Evolutionary conservation across 2,113 vertebrate genomes (phyloP).

Genomic region (Dromaius novaehollandiae): DNA sequence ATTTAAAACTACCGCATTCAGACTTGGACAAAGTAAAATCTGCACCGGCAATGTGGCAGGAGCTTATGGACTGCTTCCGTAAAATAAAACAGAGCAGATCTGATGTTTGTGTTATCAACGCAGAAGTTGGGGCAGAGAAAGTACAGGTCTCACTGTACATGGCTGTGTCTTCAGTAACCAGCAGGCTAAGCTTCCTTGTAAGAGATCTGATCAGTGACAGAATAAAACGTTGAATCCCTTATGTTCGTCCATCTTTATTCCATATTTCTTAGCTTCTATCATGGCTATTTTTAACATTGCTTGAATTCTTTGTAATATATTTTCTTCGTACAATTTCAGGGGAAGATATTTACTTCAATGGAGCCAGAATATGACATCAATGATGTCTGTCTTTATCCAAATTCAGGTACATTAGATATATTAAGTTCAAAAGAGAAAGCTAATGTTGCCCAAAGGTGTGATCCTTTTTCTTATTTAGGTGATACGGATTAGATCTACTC

Average conservation of each 20-base stretch:
- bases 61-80: background rate
- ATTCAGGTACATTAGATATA: constrained; percentile 82
- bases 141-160: background rate
- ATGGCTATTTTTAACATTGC: background rate
- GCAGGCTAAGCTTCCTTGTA: background rate
- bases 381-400: constrained; percentile 92
- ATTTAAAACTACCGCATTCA: background rate
- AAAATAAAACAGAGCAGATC: background rate
- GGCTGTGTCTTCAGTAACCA: background rate
- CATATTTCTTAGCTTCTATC: background rate
- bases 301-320: background rate
- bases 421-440: background rate
- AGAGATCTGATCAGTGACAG: background rate
- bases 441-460: background rate
- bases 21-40: background rate
- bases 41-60: background rate
- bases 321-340: constrained; percentile 78
- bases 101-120: background rate
- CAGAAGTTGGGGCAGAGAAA: background rate
- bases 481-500: background rate
- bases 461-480: background rate
- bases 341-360: constrained; percentile 92
- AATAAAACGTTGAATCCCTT: background rate
- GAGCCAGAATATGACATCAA: constrained; percentile 92
- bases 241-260: background rate